A percentile compares a stretch with the other conserved stretches of the same genome.
phyloP scores from a whole-genome alignment of 2,113 vertebrate genomes.

The Siniperca chuatsi region DNA sequence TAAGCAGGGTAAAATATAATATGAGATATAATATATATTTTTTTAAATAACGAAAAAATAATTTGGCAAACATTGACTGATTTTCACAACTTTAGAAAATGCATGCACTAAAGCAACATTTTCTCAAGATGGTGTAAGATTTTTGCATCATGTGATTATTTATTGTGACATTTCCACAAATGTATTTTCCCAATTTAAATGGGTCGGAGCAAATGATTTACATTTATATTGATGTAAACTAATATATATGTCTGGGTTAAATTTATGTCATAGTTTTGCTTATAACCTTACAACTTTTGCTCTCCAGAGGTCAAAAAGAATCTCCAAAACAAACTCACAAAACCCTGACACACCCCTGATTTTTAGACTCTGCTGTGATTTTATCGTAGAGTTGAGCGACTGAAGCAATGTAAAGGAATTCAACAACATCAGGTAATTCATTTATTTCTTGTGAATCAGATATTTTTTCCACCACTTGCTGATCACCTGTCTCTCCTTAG shows the following conservation, averaged over 20 bases:
- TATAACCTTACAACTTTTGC: too few species aligned
- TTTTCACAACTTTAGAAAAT: background rate
- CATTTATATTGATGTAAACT: background rate
- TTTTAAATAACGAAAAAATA: background rate
- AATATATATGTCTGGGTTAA: background rate
- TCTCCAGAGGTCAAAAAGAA: too few species aligned
- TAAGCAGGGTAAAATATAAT: background rate
- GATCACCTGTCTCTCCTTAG: background rate
- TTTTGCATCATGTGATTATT: background rate
- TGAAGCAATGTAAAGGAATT: background rate
- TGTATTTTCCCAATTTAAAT: background rate
- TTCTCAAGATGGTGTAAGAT: background rate
- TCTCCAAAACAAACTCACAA: background rate
- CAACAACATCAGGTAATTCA: background rate
- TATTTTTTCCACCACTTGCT: background rate
- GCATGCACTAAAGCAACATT: background rate
- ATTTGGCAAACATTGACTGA: background rate
- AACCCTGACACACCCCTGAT: background rate
- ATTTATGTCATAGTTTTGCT: background rate
- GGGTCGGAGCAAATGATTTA: too few species aligned
- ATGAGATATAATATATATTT: too few species aligned
- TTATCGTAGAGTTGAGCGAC: background rate
- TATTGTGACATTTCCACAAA: conserved; percentile 1
- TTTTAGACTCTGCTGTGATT: background rate
- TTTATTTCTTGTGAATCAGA: background rate